Evolutionary conservation across 2,888 invertebrate species (phyloP).

Genomic region (Archaeoteleia sp.): DNA sequence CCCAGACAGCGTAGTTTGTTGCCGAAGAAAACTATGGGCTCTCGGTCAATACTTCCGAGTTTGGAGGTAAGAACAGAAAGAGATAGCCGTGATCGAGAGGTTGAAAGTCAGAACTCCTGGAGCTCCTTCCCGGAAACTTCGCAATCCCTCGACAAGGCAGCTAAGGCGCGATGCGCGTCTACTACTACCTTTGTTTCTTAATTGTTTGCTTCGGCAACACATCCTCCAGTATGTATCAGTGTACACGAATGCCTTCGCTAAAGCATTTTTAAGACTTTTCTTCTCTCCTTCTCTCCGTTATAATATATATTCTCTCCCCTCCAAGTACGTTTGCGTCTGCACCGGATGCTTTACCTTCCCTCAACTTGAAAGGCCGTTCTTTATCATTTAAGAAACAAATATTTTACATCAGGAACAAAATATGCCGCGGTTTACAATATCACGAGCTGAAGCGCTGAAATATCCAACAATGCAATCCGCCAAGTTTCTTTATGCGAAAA

Average conservation of each 20-base stretch:
- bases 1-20: constrained; percentile 10
- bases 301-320: no score
- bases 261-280: constrained; percentile 33
- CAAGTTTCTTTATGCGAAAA: no score
- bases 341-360: background rate
- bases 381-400: constrained; percentile 11
- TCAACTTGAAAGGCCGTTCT: constrained; percentile 1
- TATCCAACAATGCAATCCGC: no score
- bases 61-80: background rate
- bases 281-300: background rate
- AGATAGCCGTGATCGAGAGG: constrained; percentile 23
- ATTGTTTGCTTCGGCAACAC: constrained; percentile 18
- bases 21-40: constrained; percentile 7
- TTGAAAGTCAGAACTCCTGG: constrained; percentile 6
- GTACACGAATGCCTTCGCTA: constrained; percentile 1
- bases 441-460: no score
- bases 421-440: no score
- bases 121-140: constrained; percentile 22
- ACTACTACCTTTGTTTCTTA: constrained; percentile 12
- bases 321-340: no score
- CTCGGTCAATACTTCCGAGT: constrained; percentile 21
- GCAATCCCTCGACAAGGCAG: constrained; percentile 17
- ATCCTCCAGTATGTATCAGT: constrained; percentile 6
- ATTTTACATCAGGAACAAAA: constrained; percentile 4
- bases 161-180: constrained; percentile 19